Evolutionary conservation across 1,140 invertebrate genomes (phyloP).

Genomic region (Ylistrum balloti): DNA sequence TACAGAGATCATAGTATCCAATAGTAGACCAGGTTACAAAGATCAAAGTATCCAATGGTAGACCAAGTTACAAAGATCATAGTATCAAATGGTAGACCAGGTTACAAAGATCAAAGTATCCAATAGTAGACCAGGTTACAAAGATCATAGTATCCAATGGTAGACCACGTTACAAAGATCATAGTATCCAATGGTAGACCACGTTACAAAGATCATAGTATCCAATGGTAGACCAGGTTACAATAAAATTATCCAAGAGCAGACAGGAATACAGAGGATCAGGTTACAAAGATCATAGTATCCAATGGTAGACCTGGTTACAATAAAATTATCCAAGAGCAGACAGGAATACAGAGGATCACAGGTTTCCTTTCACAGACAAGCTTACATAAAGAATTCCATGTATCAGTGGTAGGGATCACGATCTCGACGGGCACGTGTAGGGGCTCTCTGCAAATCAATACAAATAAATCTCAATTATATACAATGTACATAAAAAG

Average conservation of each 20-base stretch:
- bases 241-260: neutral
- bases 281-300: neutral
- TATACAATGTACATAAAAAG: too few relatives aligned
- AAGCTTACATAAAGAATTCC: neutral
- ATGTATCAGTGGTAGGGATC: slow-evolving; percentile 29
- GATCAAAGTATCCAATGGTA: too few relatives aligned
- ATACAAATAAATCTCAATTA: too few relatives aligned
- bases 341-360: neutral
- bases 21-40: neutral
- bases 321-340: neutral
- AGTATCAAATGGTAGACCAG: too few relatives aligned
- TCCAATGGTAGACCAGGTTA: neutral
- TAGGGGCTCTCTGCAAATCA: neutral
- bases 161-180: too few relatives aligned
- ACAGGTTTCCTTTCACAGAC: neutral
- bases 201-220: too few relatives aligned
- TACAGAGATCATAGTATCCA: neutral
- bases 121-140: neutral
- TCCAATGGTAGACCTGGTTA: neutral
- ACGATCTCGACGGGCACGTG: neutral
- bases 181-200: too few relatives aligned
- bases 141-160: too few relatives aligned
- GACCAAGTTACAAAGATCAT: too few relatives aligned
- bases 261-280: neutral
- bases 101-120: too few relatives aligned